These are phyloP conservation scores for Epizoanthus stellaris DNA, from an alignment of 92 coral and sea anemone genomes.

Conservation along the genomic window DNA sequence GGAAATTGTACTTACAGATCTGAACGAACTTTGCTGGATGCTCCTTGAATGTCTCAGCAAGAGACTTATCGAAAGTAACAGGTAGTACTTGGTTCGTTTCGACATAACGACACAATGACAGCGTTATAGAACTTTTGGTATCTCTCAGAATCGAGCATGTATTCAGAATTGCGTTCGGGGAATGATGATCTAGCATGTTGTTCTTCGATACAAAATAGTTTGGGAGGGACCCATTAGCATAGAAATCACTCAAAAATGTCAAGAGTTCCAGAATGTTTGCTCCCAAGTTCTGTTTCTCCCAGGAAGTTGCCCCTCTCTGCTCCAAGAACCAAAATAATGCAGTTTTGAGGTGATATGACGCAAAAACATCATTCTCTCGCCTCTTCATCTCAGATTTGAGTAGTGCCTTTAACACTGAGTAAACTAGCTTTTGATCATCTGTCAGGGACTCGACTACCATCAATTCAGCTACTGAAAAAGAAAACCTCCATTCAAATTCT, in stretches of 20 bases:
- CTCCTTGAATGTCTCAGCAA: conserved; percentile 49
- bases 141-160: conserved; percentile 65
- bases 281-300: conserved; percentile 57
- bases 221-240: conserved; percentile 57
- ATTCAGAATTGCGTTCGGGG: conserved; percentile 53
- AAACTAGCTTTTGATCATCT: conserved; percentile 66
- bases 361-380: conserved; percentile 62
- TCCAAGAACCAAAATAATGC: conserved; percentile 79
- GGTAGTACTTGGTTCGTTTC: conserved; percentile 73
- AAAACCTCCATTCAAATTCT: conserved; percentile 82
- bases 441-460: conserved; percentile 61
- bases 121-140: conserved; percentile 56
- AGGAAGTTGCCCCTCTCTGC: conserved; percentile 38
- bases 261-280: conserved; percentile 63
- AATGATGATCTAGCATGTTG: conserved; percentile 80
- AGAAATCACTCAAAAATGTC: conserved; percentile 60
- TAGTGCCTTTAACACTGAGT: conserved; percentile 69
- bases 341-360: conserved; percentile 81
- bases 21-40: conserved; percentile 62
- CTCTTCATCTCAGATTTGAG: conserved; percentile 73
- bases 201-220: conserved; percentile 71
- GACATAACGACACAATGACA: conserved; percentile 66
- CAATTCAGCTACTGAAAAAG: conserved; percentile 75
- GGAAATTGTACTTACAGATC: conserved; percentile 75
- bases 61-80: conserved; percentile 67